Conservation (phyloP, 2,888 invertebrate species). For the Linnaemya tessellans region DNA sequence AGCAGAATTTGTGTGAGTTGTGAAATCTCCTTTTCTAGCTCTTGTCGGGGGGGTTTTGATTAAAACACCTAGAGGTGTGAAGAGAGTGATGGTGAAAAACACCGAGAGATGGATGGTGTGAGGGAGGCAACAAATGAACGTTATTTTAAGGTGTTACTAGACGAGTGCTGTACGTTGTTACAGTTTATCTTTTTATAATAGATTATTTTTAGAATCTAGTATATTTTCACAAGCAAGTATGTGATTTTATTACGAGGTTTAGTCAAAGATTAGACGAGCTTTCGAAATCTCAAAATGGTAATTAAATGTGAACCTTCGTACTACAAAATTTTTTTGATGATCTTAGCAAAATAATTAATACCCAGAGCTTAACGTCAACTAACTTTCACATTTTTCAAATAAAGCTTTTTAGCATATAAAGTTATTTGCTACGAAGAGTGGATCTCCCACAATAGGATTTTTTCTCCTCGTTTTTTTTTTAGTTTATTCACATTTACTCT, state of each 20-base stretch:
- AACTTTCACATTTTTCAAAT: background rate
- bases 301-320: background rate
- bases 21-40: background rate
- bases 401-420: background rate
- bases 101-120: background rate
- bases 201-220: background rate
- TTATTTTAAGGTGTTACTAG: background rate
- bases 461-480: too few relatives aligned
- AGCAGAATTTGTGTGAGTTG: background rate
- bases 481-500: too few relatives aligned
- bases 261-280: background rate
- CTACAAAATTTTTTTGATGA: background rate
- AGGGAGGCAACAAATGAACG: background rate
- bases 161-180: background rate
- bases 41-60: background rate
- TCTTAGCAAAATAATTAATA: background rate
- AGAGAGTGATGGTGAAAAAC: too few relatives aligned
- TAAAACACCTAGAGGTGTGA: background rate
- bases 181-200: background rate
- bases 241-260: background rate
- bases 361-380: too few relatives aligned
- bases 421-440: too few relatives aligned
- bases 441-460: too few relatives aligned
- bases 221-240: background rate
- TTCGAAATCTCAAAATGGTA: background rate